Evolutionary conservation across 2,797 vertebrate genomes (phyloP).

Genomic region (Heterohyrax brucei): DNA sequence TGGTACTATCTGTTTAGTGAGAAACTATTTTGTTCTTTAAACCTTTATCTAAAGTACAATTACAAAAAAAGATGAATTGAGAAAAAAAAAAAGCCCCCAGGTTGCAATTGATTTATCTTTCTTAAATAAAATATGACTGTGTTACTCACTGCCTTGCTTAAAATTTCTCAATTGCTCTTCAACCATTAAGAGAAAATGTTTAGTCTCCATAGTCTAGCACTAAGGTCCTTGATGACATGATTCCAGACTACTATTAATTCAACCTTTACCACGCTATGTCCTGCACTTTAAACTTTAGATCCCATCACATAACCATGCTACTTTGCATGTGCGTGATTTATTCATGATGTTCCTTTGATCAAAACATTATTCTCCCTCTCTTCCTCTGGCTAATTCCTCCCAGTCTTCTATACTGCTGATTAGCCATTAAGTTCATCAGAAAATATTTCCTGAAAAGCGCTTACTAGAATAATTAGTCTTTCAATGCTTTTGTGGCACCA

Average conservation of each 20-base stretch:
- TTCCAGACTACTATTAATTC: background rate
- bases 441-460: background rate
- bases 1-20: no score
- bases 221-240: constrained; percentile 3
- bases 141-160: constrained; percentile 29
- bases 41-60: no score
- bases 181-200: background rate
- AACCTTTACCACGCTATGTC: background rate
- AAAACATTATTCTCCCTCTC: background rate
- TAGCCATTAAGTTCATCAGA: constrained; percentile 15
- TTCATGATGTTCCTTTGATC: background rate
- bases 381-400: background rate
- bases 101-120: background rate
- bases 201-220: background rate
- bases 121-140: constrained; percentile 63
- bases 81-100: background rate
- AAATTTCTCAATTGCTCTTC: constrained; percentile 23
- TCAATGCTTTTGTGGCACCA: background rate
- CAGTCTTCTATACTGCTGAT: background rate
- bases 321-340: constrained; percentile 42
- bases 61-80: no score
- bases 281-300: background rate
- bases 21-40: no score
- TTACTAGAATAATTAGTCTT: background rate
- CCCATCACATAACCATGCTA: background rate